Conservation (phyloP, 2,888 invertebrate genomes). For the Tridacna crocea region DNA sequence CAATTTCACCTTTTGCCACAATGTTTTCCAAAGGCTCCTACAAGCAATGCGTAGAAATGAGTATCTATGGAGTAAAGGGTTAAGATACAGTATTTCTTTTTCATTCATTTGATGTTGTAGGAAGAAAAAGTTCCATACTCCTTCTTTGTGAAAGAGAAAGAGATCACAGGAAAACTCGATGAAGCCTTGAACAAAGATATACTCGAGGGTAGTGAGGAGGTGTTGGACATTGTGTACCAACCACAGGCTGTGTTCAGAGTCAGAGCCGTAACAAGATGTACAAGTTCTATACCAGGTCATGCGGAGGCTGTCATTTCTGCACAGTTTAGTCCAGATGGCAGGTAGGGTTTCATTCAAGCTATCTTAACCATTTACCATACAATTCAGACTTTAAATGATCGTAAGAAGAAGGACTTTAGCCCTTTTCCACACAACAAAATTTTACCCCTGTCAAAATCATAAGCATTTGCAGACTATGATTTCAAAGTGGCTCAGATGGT, state of each 20-base stretch:
- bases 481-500: too few species aligned
- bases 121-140: slow-evolving; percentile 85
- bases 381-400: too few species aligned
- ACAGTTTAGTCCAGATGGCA: slow-evolving; percentile 97
- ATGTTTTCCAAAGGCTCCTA: too few species aligned
- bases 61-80: too few species aligned
- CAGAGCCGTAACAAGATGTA: slow-evolving; percentile 94
- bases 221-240: slow-evolving; percentile 96
- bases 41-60: too few species aligned
- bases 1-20: too few species aligned
- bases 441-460: too few species aligned
- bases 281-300: slow-evolving; percentile 96
- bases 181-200: slow-evolving; percentile 90
- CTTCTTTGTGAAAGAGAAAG: slow-evolving; percentile 95
- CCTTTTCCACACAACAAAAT: too few species aligned
- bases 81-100: too few species aligned
- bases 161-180: slow-evolving; percentile 91
- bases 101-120: slow-evolving; percentile 67
- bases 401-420: too few species aligned
- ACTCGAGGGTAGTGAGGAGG: slow-evolving; percentile 81
- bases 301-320: slow-evolving; percentile 98
- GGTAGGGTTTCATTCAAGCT: slow-evolving; percentile 79
- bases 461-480: too few species aligned
- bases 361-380: too few species aligned
- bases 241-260: slow-evolving; percentile 96